Evolutionary conservation across 2,113 vertebrate species (phyloP), one percentile per base, ranked within the genome.

Genomic region (Tyrannus savana): DNA sequence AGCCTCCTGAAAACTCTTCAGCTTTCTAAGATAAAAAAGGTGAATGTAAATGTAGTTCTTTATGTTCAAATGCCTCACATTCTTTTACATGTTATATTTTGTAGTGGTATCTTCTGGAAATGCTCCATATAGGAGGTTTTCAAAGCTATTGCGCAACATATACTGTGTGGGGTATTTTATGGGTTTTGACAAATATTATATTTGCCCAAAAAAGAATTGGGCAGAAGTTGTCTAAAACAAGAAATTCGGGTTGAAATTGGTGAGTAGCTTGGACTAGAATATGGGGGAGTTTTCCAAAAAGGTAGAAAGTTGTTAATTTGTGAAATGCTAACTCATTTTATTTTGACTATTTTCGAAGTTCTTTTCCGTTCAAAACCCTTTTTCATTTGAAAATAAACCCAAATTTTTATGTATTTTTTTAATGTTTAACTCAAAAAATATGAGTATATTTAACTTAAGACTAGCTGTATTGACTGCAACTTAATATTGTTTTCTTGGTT

Each of bases 151-250:
- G 19, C 11, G 59, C 3, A n/a, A 13, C 5, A 24, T 37, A 39
- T 13, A 62, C 2, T 30, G 4, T 37, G 5, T 39, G 7, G 5
- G 1, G 0, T 30, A 17, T 60, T 79, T 71, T 22, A 19, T 27
- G 59, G 11, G 1, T 56, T 93, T 81, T 72, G 15, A 19, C 14
- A 71, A 58, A 16, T 39, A 58, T 58, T 71, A 9, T 2, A 12
- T 71, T 49, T 63, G 7, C 7, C 14, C 19, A 63, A 72, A 44
- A 53, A 67, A 10, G 3, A 80, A 18, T 0, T 75, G 8, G 5
- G 19, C 10, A 55, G n/a, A 62, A 67, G 6, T 44, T 71, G 4
- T 24, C 16, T 83, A 83, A 55, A 82, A 14, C 12, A 75, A 83
- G 28, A 79, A 58, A 17, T 16, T 64, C 4, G 41, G 8, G 47